Evolutionary conservation across 2,888 invertebrate species (phyloP), one percentile per base, ranked within the genome.

Genomic region (Spodoptera picta): DNA sequence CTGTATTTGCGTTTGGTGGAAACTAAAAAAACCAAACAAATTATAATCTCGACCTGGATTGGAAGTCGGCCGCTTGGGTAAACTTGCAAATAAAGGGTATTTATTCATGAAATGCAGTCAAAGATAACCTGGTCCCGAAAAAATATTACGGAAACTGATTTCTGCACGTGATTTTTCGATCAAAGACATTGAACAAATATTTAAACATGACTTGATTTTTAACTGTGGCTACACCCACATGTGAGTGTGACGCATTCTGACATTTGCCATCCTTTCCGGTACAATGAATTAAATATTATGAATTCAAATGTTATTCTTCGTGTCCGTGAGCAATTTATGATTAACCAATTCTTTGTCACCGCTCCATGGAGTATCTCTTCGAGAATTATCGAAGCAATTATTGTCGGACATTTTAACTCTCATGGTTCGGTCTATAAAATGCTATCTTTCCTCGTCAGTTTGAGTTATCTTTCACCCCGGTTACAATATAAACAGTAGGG

Each of bases 381-480:
- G 36, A 36, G 36, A 36, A 36, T 6, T 36, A 36, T 36, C 9
- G 36, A 9, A 36, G 36, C 36, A 36, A 7, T 36, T 9, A 36
- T 7, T 36, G 36, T 36, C 36, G 9, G 36, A 36, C 36, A 5
- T 5, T 36, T 36, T 9, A 36, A 36, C 14, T 52, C 14, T 52
- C 43, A 4, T 36, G 24, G 19, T 54, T 42, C 54, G 50, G 42
- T 60, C 24, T 50, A 27, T 44, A 57, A 64, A 81, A 69, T 74
- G 47, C 48, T 69, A 75, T 62, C 60, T 50, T 14, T 51, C 45
- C 52, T 53, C 77, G 83, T 79, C 84, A 82, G 71, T 82, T 76
- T 89, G 85, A 90, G 89, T 90, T 88, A 90, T 87, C 82, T 77
- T 79, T 78, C 78, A 80, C 75, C 81, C 73, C 75, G 73, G 43